Evolutionary conservation across 1,140 invertebrate species (phyloP).

Genomic region (Penaeus indicus): DNA sequence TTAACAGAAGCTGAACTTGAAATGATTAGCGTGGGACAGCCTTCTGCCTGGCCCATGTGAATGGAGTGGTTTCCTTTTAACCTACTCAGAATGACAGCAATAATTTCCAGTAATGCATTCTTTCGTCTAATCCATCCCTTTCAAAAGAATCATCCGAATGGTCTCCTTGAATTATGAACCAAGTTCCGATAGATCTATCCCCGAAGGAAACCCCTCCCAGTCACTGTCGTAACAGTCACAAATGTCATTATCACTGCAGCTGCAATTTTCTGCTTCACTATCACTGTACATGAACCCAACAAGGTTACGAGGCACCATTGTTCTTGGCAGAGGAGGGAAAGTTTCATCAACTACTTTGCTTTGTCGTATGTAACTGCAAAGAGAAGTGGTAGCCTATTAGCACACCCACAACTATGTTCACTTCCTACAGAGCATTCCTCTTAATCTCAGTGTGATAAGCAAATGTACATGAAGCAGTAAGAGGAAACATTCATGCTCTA

Average conservation of each 20-base stretch:
- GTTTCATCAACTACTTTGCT: constrained; percentile 91
- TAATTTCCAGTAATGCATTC: background rate
- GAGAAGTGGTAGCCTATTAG: constrained; percentile 67
- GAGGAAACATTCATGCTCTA: no score
- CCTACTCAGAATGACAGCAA: constrained; percentile 6
- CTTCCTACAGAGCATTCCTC: no score
- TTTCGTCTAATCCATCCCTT: no score
- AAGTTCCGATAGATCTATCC: constrained; percentile 30
- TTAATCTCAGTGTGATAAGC: no score
- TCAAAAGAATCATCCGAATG: constrained; percentile 27
- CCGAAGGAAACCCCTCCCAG: constrained; percentile 47
- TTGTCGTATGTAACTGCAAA: constrained; percentile 90
- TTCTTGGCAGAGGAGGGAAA: constrained; percentile 77
- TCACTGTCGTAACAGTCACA: constrained; percentile 53
- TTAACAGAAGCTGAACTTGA: constrained; percentile 23
- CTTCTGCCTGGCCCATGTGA: constrained; percentile 6
- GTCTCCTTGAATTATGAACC: constrained; percentile 68
- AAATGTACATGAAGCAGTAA: no score
- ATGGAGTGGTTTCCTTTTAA: background rate
- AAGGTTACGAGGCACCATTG: constrained; percentile 49
- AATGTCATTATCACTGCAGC: constrained; percentile 13
- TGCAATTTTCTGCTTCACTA: constrained; percentile 41
- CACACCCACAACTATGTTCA: no score
- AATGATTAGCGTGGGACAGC: constrained; percentile 28
- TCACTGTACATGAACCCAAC: constrained; percentile 50